Percentiles rank a stretch among this genome's conserved stretches.
Evolutionary conservation across 2,797 vertebrate genomes (phyloP).

Genomic region (Poecile montanus): DNA sequence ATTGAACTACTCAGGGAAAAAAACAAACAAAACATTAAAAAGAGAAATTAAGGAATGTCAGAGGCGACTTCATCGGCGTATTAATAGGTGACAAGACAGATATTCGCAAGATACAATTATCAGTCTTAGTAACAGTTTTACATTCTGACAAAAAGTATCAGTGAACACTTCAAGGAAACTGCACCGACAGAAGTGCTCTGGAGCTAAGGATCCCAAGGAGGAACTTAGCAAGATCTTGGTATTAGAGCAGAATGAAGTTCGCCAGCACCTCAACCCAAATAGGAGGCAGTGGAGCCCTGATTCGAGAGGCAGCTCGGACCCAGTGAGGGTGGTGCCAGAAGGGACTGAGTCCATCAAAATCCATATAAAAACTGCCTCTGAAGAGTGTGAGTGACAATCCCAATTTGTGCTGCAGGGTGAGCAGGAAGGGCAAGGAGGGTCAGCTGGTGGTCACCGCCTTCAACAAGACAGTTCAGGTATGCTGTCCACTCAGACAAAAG

Average conservation of each 20-base stretch:
- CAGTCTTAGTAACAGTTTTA: neutral
- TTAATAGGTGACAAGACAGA: neutral
- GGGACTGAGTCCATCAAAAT: too few species aligned
- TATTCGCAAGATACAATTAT: neutral
- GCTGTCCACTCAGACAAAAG: neutral
- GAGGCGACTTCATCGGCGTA: neutral
- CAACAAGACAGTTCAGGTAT: neutral
- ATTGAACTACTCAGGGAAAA: neutral
- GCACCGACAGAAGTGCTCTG: neutral
- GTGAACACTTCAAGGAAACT: neutral
- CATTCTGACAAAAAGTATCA: neutral
- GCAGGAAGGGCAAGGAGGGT: neutral
- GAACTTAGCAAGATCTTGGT: neutral
- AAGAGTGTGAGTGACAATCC: neutral
- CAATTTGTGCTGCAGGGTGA: neutral
- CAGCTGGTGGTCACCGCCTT: neutral
- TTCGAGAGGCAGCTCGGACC: neutral
- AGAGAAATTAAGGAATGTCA: neutral
- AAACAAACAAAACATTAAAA: neutral
- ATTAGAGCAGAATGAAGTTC: neutral
- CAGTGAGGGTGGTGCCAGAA: neutral
- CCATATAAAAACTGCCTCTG: neutral
- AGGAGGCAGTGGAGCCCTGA: neutral
- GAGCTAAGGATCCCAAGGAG: neutral
- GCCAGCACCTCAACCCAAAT: rapidly evolving